Evolutionary conservation across 2,888 invertebrate genomes (phyloP).

Genomic region (Melipona bicolor): DNA sequence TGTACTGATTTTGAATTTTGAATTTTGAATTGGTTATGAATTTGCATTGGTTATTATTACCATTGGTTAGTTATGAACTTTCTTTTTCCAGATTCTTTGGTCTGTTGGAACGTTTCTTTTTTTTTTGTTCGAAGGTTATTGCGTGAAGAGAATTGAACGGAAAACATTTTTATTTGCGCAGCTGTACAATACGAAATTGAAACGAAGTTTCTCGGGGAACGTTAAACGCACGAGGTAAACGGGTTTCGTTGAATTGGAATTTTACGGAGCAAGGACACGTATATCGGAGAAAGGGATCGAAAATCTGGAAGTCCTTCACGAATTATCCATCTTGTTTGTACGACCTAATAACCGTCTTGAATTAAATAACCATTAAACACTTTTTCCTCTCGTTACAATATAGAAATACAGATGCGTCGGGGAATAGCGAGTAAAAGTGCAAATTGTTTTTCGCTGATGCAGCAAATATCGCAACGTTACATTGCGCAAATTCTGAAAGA

Average conservation of each 20-base stretch:
- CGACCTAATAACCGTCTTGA: slow-evolving; percentile 11
- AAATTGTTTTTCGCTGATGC: background rate
- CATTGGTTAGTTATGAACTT: background rate
- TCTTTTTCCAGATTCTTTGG: background rate
- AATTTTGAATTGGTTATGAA: too few relatives aligned
- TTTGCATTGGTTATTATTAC: too few relatives aligned
- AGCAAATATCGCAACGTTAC: background rate
- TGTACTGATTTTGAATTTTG: too few relatives aligned
- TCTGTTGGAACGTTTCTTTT: background rate
- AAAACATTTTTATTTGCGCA: background rate
- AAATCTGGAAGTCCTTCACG: slow-evolving; percentile 53
- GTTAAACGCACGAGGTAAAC: slow-evolving; percentile 3
- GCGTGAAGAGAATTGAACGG: background rate
- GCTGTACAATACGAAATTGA: background rate
- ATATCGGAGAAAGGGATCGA: slow-evolving; percentile 48
- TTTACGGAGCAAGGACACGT: slow-evolving; percentile 33
- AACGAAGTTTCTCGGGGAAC: background rate
- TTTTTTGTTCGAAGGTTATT: too few relatives aligned
- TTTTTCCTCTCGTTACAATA: background rate
- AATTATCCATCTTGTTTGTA: slow-evolving; percentile 15
- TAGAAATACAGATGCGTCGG: background rate
- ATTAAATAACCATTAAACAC: background rate
- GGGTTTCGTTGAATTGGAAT: slow-evolving; percentile 4
- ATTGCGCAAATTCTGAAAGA: background rate
- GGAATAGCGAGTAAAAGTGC: background rate